Evolutionary conservation across 2,888 invertebrate genomes (phyloP).

Genomic region (Zonitis immaculata): DNA sequence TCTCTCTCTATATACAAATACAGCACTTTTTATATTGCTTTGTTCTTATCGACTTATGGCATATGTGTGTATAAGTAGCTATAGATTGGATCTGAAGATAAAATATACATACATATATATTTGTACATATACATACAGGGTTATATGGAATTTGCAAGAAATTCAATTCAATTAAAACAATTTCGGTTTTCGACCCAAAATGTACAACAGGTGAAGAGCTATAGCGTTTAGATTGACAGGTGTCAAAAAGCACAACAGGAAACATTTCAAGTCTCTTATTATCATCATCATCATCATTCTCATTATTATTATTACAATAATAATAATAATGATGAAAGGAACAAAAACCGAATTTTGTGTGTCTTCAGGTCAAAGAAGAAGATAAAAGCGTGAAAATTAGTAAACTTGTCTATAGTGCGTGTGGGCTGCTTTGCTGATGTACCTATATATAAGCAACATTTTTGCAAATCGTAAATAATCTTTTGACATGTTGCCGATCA

Average conservation of each 20-base stretch:
- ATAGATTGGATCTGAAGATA: constrained; percentile 24
- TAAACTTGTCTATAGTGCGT: constrained; percentile 15
- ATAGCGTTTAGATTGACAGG: constrained; percentile 19
- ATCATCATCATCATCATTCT: too few relatives aligned
- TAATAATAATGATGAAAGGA: too few relatives aligned
- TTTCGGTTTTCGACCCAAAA: too few relatives aligned
- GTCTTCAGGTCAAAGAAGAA: constrained; percentile 11
- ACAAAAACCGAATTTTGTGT: constrained; percentile 13
- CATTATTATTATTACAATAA: too few relatives aligned
- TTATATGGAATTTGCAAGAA: too few relatives aligned
- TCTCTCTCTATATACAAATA: too few relatives aligned
- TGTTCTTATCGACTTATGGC: constrained; percentile 19
- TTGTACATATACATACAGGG: constrained; percentile 13
- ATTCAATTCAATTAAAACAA: neutral
- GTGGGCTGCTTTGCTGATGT: too few relatives aligned
- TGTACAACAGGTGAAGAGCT: constrained; percentile 8
- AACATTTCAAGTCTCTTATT: constrained; percentile 18
- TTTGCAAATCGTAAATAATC: neutral
- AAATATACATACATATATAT: constrained; percentile 24
- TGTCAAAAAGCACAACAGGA: constrained; percentile 15
- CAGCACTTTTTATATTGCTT: too few relatives aligned
- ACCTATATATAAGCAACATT: too few relatives aligned
- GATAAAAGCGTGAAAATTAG: constrained; percentile 14
- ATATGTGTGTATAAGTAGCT: constrained; percentile 28
- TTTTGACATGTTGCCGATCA: neutral